Evolutionary conservation across 2,888 invertebrate species (phyloP).

Genomic region (Zeuzera pyrina): DNA sequence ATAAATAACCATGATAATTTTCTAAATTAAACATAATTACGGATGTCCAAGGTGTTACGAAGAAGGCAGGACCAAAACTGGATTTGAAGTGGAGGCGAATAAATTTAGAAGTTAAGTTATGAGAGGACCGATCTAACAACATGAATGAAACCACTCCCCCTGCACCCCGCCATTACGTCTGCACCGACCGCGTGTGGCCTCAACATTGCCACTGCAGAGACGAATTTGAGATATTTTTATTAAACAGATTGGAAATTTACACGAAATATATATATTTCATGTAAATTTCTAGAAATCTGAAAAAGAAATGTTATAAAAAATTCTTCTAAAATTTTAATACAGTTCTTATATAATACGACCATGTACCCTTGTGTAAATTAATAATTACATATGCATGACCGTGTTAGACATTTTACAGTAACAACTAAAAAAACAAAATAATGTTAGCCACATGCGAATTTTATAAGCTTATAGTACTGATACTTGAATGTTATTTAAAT

Average conservation of each 20-base stretch:
- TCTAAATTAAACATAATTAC: conserved; percentile 42
- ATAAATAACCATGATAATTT: conserved; percentile 30
- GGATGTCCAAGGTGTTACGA: conserved; percentile 40
- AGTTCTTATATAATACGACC: background rate
- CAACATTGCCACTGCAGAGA: conserved; percentile 43
- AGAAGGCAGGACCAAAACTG: conserved; percentile 46
- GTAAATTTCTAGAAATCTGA: background rate
- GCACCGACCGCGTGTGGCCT: conserved; percentile 62
- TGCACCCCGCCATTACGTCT: conserved; percentile 23
- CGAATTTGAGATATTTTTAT: too few species aligned
- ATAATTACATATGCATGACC: background rate
- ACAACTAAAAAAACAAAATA: background rate
- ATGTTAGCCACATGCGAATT: background rate
- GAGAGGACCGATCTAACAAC: conserved; percentile 69
- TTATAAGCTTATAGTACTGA: background rate
- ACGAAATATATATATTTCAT: background rate
- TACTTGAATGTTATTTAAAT: background rate
- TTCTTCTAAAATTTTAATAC: too few species aligned
- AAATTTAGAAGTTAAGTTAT: conserved; percentile 72
- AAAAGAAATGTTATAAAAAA: background rate
- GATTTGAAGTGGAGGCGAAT: conserved; percentile 52
- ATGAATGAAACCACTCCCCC: conserved; percentile 64
- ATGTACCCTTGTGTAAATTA: background rate
- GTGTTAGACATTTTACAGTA: background rate
- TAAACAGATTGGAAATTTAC: too few species aligned